Evolutionary conservation across 2,797 vertebrate genomes (phyloP).

Genomic region (Nannoperca australis): DNA sequence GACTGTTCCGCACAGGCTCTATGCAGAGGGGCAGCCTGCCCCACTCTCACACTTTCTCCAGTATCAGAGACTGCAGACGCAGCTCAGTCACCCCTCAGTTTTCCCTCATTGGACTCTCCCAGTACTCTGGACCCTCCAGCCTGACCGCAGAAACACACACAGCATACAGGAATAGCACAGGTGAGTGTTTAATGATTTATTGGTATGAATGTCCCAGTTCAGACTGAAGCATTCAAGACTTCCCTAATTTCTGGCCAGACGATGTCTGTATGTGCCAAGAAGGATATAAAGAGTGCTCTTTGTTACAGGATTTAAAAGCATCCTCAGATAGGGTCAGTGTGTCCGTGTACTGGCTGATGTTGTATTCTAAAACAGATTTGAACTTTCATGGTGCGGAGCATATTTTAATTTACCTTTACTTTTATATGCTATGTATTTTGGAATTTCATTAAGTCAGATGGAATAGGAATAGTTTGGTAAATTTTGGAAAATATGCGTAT

Average conservation of each 20-base stretch:
- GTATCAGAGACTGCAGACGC: constrained; percentile 93
- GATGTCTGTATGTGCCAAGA: constrained; percentile 29
- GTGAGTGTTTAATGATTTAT: constrained; percentile 75
- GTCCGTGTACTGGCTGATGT: not conserved
- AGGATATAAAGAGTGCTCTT: constrained; percentile 29
- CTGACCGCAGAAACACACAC: constrained; percentile 85
- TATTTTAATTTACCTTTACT: not conserved
- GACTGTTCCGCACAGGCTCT: constrained; percentile 92
- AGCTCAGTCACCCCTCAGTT: constrained; percentile 90
- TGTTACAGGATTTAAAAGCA: constrained; percentile 27
- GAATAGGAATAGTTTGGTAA: constrained; percentile 2
- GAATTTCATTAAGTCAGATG: not conserved
- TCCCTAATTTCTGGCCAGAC: constrained; percentile 21
- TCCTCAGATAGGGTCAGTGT: constrained; percentile 6
- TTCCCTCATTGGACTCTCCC: constrained; percentile 87
- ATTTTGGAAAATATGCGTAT: not conserved
- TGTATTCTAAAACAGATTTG: not conserved
- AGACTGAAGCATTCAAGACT: constrained; percentile 4
- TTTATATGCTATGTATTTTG: not conserved
- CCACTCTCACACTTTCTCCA: constrained; percentile 97
- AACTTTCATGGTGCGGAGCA: not conserved
- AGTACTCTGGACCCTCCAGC: constrained; percentile 84
- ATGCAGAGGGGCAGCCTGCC: constrained; percentile 93
- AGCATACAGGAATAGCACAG: constrained; percentile 88
- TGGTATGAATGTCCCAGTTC: constrained; percentile 2